These are phyloP conservation scores for Phalanger gymnotis DNA, from an alignment of 2,797 vertebrate genomes.

Conservation along the genomic window DNA sequence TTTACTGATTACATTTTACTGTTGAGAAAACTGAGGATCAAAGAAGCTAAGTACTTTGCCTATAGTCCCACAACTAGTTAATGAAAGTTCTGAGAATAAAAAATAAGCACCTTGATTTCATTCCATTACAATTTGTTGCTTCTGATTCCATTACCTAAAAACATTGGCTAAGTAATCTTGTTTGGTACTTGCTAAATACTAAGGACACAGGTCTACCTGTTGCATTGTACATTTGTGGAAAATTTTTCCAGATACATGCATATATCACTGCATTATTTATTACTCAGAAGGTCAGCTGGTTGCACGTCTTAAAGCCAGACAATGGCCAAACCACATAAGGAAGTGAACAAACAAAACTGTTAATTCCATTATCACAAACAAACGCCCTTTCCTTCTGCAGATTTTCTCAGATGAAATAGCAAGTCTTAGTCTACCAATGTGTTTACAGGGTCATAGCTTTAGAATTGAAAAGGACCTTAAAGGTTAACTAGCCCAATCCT, in stretches of 20 bases:
- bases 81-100: background rate
- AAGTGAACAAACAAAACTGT: slow-evolving; percentile 44
- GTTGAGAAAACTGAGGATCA: background rate
- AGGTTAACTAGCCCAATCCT: background rate
- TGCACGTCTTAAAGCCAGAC: background rate
- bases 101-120: background rate
- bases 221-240: background rate
- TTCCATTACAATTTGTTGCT: background rate
- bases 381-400: slow-evolving; percentile 55
- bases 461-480: background rate
- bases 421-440: slow-evolving; percentile 57
- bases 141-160: background rate
- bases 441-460: slow-evolving; percentile 28
- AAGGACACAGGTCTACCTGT: background rate
- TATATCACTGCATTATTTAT: background rate
- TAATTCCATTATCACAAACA: slow-evolving; percentile 29
- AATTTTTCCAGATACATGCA: background rate
- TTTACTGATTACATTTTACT: too few relatives aligned
- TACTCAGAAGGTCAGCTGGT: background rate
- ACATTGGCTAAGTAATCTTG: background rate
- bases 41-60: background rate
- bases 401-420: slow-evolving; percentile 64
- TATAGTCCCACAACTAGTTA: background rate
- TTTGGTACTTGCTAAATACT: background rate
- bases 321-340: slow-evolving; percentile 64